phyloP scores from a whole-genome alignment of 2,113 vertebrate species.

The Vanacampus margaritifer region DNA sequence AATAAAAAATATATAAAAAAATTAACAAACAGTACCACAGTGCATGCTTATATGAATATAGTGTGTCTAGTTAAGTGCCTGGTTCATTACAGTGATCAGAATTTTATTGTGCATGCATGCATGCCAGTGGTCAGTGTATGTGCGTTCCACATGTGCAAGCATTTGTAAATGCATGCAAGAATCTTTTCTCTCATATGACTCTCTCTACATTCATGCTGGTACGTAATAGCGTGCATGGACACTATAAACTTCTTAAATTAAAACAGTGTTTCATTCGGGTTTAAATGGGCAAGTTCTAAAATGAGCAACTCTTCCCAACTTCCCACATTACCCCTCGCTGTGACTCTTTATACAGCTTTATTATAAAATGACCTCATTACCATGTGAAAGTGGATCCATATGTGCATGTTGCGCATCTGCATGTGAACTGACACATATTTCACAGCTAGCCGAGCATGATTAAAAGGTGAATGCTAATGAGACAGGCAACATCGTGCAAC shows the following conservation, averaged over 20 bases:
- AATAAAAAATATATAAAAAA: too few relatives aligned
- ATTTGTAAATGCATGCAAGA: conserved; percentile 17
- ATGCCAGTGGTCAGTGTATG: background rate
- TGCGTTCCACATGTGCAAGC: conserved; percentile 1
- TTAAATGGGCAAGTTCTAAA: conserved; percentile 2
- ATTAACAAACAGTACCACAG: background rate
- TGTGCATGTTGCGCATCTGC: conserved; percentile 44
- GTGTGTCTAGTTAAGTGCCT: background rate
- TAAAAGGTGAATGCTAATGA: conserved; percentile 56
- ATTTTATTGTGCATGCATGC: conserved; percentile 19
- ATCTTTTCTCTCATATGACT: conserved; percentile 60
- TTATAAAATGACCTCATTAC: conserved; percentile 59
- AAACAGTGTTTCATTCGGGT: background rate
- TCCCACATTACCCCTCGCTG: background rate
- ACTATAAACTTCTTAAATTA: background rate
- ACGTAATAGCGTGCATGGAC: background rate
- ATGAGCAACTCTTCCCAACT: background rate
- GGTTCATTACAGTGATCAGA: background rate
- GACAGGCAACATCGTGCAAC: conserved; percentile 46
- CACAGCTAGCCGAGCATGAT: conserved; percentile 56
- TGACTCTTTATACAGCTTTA: conserved; percentile 22
- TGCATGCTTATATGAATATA: background rate
- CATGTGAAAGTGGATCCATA: conserved; percentile 62
- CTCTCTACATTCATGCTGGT: conserved; percentile 11
- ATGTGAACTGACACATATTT: conserved; percentile 67